These are phyloP conservation scores for Threskiornis aethiopicus DNA, from an alignment of 2,797 vertebrate genomes.

Conservation along the genomic window DNA sequence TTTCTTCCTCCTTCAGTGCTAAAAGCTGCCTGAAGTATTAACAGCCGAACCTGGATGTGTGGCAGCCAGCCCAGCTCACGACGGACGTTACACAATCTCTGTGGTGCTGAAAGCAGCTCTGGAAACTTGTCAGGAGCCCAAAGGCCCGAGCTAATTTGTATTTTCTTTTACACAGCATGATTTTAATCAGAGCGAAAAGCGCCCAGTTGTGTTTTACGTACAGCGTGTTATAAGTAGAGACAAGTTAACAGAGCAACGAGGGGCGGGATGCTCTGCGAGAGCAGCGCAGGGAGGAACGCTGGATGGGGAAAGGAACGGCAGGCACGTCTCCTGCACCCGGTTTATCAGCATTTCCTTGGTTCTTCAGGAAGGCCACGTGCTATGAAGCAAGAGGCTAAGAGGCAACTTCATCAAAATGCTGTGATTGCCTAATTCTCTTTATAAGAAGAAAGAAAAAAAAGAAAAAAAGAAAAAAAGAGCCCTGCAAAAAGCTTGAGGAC, in stretches of 20 bases:
- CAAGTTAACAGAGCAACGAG: neutral
- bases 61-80: neutral
- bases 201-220: neutral
- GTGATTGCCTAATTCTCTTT: neutral
- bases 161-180: slow-evolving; percentile 36
- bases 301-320: neutral
- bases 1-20: neutral
- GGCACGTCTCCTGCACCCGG: neutral
- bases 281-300: neutral
- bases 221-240: neutral
- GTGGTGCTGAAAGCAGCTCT: neutral
- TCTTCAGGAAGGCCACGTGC: neutral
- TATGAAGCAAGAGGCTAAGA: neutral
- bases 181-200: slow-evolving; percentile 7
- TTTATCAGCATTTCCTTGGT: neutral
- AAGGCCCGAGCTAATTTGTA: slow-evolving; percentile 18
- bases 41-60: neutral
- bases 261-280: neutral
- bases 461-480: neutral
- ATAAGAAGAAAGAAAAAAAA: neutral
- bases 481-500: neutral
- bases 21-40: slow-evolving; percentile 36
- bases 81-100: slow-evolving; percentile 15
- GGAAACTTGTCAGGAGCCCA: slow-evolving; percentile 23
- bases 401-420: neutral